These are phyloP conservation scores for Pararge aegeria DNA, from an alignment of 1,140 invertebrate species.

Conservation along the genomic window DNA sequence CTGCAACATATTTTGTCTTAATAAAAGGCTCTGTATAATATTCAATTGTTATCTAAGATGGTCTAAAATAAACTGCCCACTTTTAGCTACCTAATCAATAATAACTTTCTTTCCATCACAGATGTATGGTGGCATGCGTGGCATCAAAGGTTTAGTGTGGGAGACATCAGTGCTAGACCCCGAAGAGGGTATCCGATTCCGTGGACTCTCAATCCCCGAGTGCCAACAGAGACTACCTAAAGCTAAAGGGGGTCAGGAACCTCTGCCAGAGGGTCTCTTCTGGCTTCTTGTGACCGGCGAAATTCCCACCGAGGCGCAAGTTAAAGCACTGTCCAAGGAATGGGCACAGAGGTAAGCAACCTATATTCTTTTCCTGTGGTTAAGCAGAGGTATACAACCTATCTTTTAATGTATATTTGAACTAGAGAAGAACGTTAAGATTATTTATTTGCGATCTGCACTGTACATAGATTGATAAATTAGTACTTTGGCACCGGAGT, in stretches of 20 bases:
- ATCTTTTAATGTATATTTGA: too few relatives aligned
- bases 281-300: conserved; percentile 97
- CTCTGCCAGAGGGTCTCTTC: conserved; percentile 97
- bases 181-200: conserved; percentile 97
- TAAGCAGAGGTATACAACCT: too few relatives aligned
- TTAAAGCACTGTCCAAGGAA: conserved; percentile 91
- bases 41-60: too few relatives aligned
- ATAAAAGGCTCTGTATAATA: too few relatives aligned
- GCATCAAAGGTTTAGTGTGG: conserved; percentile 96
- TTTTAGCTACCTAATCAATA: not conserved
- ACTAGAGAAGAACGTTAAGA: too few relatives aligned
- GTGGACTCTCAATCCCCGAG: conserved; percentile 96
- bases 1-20: too few relatives aligned
- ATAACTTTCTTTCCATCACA: conserved; percentile 16
- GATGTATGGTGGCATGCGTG: conserved; percentile 98
- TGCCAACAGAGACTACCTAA: conserved; percentile 95
- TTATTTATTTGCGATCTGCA: too few relatives aligned
- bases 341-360: conserved; percentile 89
- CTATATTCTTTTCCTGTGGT: not conserved
- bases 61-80: too few relatives aligned
- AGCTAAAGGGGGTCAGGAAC: conserved; percentile 90
- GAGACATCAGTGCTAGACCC: conserved; percentile 97
- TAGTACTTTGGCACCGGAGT: too few relatives aligned
- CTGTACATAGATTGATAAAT: too few relatives aligned
- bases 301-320: conserved; percentile 91